phyloP scores from a whole-genome alignment of 1,140 invertebrate species.

The Drosophila mojavensis region DNA sequence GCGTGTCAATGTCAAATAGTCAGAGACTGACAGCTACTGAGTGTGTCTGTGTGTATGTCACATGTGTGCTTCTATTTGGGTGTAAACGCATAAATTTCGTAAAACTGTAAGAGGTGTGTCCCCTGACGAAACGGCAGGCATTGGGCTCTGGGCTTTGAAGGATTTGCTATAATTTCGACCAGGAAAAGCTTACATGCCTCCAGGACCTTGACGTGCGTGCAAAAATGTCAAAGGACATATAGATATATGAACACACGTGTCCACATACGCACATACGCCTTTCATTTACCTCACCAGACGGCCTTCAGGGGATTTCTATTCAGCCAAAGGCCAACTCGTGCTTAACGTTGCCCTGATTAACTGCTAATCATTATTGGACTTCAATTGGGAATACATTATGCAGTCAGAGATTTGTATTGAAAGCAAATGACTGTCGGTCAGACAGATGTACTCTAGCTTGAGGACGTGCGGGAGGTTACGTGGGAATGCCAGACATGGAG shows the following conservation, averaged over 20 bases:
- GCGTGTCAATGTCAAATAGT: slow-evolving; percentile 55
- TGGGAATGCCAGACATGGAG: too few relatives aligned
- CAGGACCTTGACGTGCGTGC: slow-evolving; percentile 30
- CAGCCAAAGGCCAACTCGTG: background rate
- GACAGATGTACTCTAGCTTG: too few relatives aligned
- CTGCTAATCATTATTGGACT: slow-evolving; percentile 11
- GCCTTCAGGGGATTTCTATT: background rate
- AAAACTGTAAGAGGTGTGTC: slow-evolving; percentile 42
- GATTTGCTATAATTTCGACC: slow-evolving; percentile 35
- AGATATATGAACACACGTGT: slow-evolving; percentile 15
- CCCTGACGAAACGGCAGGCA: background rate
- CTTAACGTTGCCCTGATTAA: background rate
- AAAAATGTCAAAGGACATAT: slow-evolving; percentile 37
- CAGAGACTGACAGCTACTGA: slow-evolving; percentile 20
- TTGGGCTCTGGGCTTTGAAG: slow-evolving; percentile 8
- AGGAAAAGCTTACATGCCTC: slow-evolving; percentile 4
- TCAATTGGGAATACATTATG: background rate
- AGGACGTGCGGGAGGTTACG: too few relatives aligned
- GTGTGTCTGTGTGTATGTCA: background rate
- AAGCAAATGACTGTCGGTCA: too few relatives aligned
- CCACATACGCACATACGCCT: background rate
- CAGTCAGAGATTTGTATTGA: background rate
- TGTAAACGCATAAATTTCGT: slow-evolving; percentile 37
- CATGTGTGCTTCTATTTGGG: slow-evolving; percentile 15
- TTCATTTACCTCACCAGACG: background rate